Base-by-base conservation (phyloP, 2,888 invertebrate genomes). In the Archaeoteleia sp. region DNA sequence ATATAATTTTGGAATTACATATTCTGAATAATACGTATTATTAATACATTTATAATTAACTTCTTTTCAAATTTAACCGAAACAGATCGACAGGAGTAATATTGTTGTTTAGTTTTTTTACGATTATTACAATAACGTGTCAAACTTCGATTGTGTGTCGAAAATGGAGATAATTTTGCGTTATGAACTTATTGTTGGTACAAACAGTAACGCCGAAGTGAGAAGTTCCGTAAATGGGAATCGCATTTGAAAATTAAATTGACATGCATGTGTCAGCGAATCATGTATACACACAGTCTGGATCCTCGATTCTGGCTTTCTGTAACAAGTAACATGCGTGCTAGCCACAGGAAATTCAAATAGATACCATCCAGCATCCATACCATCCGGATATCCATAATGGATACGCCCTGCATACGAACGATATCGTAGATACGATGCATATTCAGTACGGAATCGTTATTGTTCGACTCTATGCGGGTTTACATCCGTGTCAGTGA, bases 381-480 rank as follows among this genome's bases (percentile, higher is more conserved):
- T 27, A 43, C 51, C 39, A 46, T 58, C 32, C 69, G 72, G 71
- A 73, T 78, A 77, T 75, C 75, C 75, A 79, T 79, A 78, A 79
- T 78, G 78, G 75, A 79, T 78, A 75, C 68, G 71, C 71, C 67
- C 68, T 67, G 72, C 75, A 73, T 74, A 74, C 77, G 71, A 74
- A 66, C 70, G 72, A 72, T 74, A 77, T 74, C 72, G 69, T 67
- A 71, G 75, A 75, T 73, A 73, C 75, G 74, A 74, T 79, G 77
- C 78, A 80, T 79, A 79, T 79, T 79, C 79, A 79, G 77, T 57
- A 54, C 58, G 53, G 70, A 75, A 69, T 76, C 62, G 69, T 71
- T 72, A 75, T 76, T 78, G 75, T 75, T 75, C 70, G 72, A 69
- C 53, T 57, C 55, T 65, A 61, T 69, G 67, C 67, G 54, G 69